phyloP scores from a whole-genome alignment of 2,888 invertebrate species.

The Tridacna crocea region DNA sequence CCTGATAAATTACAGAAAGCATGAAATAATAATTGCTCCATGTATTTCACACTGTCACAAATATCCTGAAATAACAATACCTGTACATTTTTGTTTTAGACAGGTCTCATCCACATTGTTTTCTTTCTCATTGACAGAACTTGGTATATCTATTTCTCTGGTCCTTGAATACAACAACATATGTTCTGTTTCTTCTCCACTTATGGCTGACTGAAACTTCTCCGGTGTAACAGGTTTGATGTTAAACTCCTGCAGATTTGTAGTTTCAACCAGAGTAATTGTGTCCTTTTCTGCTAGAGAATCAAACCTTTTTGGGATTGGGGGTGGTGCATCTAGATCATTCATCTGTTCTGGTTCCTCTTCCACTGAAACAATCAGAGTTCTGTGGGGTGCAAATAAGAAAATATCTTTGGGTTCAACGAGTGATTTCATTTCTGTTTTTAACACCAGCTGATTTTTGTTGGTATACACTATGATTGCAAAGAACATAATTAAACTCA shows the following conservation, averaged over 20 bases:
- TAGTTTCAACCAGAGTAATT: neutral
- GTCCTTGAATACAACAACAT: neutral
- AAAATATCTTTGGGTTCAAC: neutral
- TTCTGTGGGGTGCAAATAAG: neutral
- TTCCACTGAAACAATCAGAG: neutral
- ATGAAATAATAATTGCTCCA: too few relatives aligned
- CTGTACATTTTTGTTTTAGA: neutral
- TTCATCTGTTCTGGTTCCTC: neutral
- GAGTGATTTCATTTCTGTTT: too few relatives aligned
- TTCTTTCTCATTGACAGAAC: neutral
- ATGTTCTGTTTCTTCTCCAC: neutral
- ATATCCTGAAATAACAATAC: neutral
- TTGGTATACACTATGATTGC: neutral
- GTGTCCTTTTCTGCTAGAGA: neutral
- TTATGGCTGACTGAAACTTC: neutral
- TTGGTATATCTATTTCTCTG: neutral
- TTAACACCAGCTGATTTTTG: neutral
- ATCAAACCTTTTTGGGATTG: neutral
- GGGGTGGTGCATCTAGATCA: slow-evolving; percentile 2
- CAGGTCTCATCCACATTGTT: neutral
- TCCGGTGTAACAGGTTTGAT: neutral
- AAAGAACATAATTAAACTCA: neutral
- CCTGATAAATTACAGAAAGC: too few relatives aligned
- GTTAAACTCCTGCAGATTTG: neutral
- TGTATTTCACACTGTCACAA: neutral